A percentile compares a stretch with the other conserved stretches of the same genome.
Evolutionary conservation across 2,888 invertebrate species (phyloP).

Genomic region (Ashinkailepas kermadecensis): DNA sequence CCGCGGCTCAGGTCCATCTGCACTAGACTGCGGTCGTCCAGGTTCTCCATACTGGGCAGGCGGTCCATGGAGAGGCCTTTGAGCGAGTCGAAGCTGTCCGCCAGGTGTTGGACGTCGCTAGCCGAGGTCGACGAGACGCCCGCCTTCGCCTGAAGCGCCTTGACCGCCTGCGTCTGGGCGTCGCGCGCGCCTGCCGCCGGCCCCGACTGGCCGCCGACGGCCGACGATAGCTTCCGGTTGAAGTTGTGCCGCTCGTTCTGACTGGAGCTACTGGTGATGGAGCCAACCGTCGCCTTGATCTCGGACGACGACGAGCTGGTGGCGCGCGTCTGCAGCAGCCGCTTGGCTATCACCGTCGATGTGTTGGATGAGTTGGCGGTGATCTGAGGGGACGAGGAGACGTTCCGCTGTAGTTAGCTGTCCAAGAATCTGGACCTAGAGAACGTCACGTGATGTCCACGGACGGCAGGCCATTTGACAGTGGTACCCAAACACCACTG

Average conservation of each 20-base stretch:
- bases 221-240: background rate
- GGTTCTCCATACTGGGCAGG: background rate
- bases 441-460: too few relatives aligned
- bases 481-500: too few relatives aligned
- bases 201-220: background rate
- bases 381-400: background rate
- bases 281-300: background rate
- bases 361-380: background rate
- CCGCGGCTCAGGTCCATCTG: background rate
- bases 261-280: background rate
- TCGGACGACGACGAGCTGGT: background rate
- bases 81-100: slow-evolving; percentile 1
- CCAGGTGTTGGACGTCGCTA: background rate
- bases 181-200: background rate
- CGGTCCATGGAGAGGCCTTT: background rate
- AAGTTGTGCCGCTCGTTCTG: background rate
- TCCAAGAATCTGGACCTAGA: too few relatives aligned
- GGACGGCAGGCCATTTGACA: too few relatives aligned
- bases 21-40: background rate
- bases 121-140: background rate
- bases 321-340: background rate
- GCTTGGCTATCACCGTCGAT: background rate
- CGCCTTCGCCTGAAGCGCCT: background rate
- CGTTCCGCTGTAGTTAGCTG: too few relatives aligned
- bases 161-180: slow-evolving; percentile 18